These are phyloP conservation scores for Heliconius eleuchia DNA, from an alignment of 1,140 invertebrate species.

Conservation along the genomic window DNA sequence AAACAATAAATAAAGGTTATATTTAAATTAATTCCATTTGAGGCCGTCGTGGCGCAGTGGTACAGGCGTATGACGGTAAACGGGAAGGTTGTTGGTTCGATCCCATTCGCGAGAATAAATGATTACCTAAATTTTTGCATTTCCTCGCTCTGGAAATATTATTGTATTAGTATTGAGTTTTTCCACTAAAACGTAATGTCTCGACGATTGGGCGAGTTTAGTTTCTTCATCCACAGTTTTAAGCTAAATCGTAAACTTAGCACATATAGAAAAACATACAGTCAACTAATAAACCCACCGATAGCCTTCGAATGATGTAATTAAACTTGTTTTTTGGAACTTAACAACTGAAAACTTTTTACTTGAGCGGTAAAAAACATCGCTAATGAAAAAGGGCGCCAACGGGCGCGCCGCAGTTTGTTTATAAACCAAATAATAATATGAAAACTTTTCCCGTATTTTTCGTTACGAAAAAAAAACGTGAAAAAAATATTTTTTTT, in stretches of 20 bases:
- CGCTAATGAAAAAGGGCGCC: slow-evolving; percentile 51
- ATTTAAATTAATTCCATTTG: too few species aligned
- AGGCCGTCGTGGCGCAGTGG: too few species aligned
- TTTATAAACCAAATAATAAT: slow-evolving; percentile 59
- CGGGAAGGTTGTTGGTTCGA: neutral
- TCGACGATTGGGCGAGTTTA: neutral
- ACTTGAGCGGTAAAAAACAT: slow-evolving; percentile 43
- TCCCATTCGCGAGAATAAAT: neutral
- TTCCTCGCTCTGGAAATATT: too few species aligned
- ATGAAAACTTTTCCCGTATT: slow-evolving; percentile 56
- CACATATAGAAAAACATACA: neutral
- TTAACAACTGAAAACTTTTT: slow-evolving; percentile 60
- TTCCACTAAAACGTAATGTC: too few species aligned
- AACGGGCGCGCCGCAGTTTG: slow-evolving; percentile 44
- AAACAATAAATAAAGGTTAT: too few species aligned
- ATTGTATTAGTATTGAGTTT: too few species aligned
- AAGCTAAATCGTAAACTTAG: neutral
- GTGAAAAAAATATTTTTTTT: slow-evolving; percentile 47
- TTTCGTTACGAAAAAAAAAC: slow-evolving; percentile 43
- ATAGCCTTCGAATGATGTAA: slow-evolving; percentile 42
- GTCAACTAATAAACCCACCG: neutral
- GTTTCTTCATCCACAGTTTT: neutral
- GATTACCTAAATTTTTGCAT: too few species aligned
- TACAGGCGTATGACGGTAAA: too few species aligned
- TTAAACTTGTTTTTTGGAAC: slow-evolving; percentile 65